phyloP scores from a whole-genome alignment of 2,888 invertebrate species.

The Rotaria macrura region DNA sequence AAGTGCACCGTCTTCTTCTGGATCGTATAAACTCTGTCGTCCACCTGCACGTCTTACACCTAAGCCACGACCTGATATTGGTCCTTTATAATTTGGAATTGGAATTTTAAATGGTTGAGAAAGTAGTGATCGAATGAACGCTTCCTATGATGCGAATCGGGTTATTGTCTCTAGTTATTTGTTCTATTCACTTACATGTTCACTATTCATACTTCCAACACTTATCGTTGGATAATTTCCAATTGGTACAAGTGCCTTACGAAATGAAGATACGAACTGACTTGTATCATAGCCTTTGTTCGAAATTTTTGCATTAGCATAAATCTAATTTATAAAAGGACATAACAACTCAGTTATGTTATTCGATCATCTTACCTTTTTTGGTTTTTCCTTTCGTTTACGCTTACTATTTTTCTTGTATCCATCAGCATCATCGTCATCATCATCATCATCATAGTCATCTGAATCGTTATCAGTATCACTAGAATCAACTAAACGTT shows the following conservation, averaged over 20 bases:
- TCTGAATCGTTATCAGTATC: neutral
- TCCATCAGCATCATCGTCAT: neutral
- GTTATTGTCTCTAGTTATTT: too few relatives aligned
- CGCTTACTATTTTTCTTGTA: neutral
- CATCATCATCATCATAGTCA: conserved; percentile 1
- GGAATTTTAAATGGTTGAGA: conserved; percentile 33
- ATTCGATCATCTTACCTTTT: neutral
- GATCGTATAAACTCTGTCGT: conserved; percentile 63
- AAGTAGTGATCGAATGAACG: conserved; percentile 24
- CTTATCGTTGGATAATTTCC: neutral
- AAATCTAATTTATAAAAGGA: neutral
- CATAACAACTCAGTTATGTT: neutral
- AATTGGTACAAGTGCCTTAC: conserved; percentile 26
- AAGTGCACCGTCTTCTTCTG: conserved; percentile 77
- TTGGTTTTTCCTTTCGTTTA: conserved; percentile 16
- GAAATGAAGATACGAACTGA: conserved; percentile 28
- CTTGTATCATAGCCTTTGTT: conserved; percentile 31
- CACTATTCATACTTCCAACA: neutral
- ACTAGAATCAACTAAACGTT: neutral
- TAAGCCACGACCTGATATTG: conserved; percentile 14
- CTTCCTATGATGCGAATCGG: neutral
- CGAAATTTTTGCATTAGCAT: conserved; percentile 24
- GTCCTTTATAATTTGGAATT: conserved; percentile 32
- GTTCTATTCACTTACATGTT: neutral
- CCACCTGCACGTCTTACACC: conserved; percentile 26